Evolutionary conservation across 2,888 invertebrate genomes (phyloP), one percentile per base, ranked within the genome.

Genomic region (Lymantria monacha): DNA sequence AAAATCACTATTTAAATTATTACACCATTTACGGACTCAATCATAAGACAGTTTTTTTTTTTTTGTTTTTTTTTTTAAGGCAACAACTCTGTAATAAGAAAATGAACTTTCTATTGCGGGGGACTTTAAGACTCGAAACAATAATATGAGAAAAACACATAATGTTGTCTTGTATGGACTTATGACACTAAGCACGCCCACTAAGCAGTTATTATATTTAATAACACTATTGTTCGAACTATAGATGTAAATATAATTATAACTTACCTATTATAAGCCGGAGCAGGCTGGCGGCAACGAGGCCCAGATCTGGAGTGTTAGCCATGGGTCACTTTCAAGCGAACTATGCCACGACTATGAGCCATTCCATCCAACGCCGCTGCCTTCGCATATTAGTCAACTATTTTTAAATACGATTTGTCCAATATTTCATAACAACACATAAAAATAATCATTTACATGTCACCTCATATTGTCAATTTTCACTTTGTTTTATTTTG

Each of bases 211-310:
- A 22, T 22, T 22, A 22, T 22, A 22, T 3, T 22, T 22, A 22
- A 22, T 22, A 33, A 1, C 2, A 33, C 2, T 33, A 33, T 10
- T 33, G 33, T 33, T 10, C 33, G 9, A 33, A 33, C 33, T 10
- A 33, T n/a, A 42, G 5, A 44, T 2, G 22, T 22, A 22, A 3
- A 22, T 22, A 22, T 22, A 22, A 22, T 22, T 22, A 22, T 33
- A 45, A 93, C 93, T 93, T 79, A 93, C 93, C 93, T 66, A 93
- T 93, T 63, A 93, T 92, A 63, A 93, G 92, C 87, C 93, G 92
- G 63, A 93, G 91, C 58, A 93, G 87, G 83, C 92, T 93, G 74
- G 93, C 93, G 65, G 87, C 91, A 70, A 93, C 81, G 79, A 92
- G 87, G 79, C 93, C 92, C 76, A 93, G 85, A 81, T 93, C 93